These are phyloP conservation scores for Anarrhichthys ocellatus DNA, from an alignment of 2,113 vertebrate species.

Conservation along the genomic window DNA sequence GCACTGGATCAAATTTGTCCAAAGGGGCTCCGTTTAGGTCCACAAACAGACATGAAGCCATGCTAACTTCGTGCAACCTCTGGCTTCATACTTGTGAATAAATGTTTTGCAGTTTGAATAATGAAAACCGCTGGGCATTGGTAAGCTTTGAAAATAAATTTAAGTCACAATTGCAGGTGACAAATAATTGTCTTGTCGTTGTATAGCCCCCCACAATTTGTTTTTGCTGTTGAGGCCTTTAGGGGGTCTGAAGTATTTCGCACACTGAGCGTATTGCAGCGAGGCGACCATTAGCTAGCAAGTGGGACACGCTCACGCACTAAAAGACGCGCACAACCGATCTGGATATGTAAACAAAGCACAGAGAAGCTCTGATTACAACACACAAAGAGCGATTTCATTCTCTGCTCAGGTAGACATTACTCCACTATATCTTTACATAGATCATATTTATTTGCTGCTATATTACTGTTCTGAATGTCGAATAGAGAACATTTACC, in stretches of 20 bases:
- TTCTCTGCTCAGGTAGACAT: background rate
- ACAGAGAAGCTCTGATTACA: background rate
- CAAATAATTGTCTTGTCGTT: background rate
- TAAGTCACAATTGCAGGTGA: background rate
- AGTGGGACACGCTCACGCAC: background rate
- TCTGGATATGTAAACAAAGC: background rate
- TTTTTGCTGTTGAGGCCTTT: background rate
- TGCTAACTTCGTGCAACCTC: background rate
- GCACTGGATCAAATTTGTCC: background rate
- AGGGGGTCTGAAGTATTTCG: background rate
- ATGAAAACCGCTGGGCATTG: background rate
- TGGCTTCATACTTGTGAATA: background rate
- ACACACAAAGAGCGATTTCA: background rate
- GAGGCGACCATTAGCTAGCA: background rate
- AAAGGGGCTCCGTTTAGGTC: background rate
- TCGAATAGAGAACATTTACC: background rate
- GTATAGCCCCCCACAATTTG: too few species aligned
- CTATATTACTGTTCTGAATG: background rate
- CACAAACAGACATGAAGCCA: background rate
- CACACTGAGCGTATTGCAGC: background rate
- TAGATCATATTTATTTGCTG: background rate
- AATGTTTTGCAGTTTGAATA: background rate
- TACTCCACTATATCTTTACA: background rate
- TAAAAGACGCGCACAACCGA: background rate
- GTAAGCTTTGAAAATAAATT: background rate